Base-by-base conservation (phyloP, 2,888 invertebrate species). In the Myopa tessellatipennis region DNA sequence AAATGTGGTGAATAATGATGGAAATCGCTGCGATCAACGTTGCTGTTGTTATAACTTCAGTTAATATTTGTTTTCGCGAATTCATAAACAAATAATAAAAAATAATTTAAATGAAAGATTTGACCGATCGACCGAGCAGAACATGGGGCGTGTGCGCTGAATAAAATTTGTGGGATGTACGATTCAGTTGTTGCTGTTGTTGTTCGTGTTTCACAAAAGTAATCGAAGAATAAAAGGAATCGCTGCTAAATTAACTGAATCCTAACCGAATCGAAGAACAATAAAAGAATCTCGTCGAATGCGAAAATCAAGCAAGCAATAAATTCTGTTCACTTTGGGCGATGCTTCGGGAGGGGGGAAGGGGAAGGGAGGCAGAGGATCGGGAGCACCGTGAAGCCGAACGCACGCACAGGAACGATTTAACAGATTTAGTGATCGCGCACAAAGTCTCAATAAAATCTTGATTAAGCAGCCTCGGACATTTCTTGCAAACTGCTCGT, bases 11-110 rank as follows among this genome's bases (percentile, higher is more conserved):
- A 61, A 58, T 65, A 60, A 52, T 71, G 63, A 63, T 71, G 65
- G 65, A 76, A 76, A 55, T 69, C 55, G 40, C 12, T 67, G 74
- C 60, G 38, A 72, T 50, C 50, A 69, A 52, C 52, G 55, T 34
- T 70, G 73, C 34, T 73, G 40, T 45, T 18, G 40, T 63, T 71
- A 18, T 16, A n/a, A 36, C 52, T 78, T 52, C 73, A 68, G 78
- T 83, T 82, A 80, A 83, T 85, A 85, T 85, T 85, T 85, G 85
- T 82, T 86, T 85, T 85, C 82, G 79, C 78, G 81, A 82, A 76
- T 85, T 84, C 85, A 85, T 84, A 86, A 80, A 84, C 84, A 85
- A 85, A 86, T 85, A 86, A 85, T 86, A 85, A 86, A 86, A 85
- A 83, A 83, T 82, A 85, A 85, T 85, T 85, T 84, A 85, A 81